phyloP scores from a whole-genome alignment of 2,113 vertebrate species.

The Pogona vitticeps region DNA sequence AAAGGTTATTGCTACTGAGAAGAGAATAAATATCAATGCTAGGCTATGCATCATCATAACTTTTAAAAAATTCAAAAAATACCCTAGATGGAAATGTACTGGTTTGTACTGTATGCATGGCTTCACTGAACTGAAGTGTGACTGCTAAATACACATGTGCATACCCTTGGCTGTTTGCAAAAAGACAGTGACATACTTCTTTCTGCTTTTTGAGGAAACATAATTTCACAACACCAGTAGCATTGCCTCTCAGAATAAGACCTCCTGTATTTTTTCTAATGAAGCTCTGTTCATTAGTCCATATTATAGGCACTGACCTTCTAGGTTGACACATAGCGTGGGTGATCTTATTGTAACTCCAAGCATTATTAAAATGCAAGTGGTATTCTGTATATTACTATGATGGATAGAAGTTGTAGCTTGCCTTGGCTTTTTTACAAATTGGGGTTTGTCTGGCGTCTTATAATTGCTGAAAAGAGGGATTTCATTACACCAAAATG shows the following conservation, averaged over 20 bases:
- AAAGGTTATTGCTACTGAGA: neutral
- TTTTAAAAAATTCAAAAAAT: constrained; percentile 31
- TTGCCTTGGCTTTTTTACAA: neutral
- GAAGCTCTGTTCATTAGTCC: neutral
- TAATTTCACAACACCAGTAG: constrained; percentile 2
- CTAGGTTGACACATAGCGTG: neutral
- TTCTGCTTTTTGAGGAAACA: neutral
- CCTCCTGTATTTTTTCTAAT: neutral
- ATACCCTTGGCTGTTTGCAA: constrained; percentile 23
- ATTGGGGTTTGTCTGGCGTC: too few species aligned
- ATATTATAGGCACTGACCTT: neutral
- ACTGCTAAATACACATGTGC: neutral
- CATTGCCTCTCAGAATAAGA: neutral
- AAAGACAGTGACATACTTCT: constrained; percentile 13
- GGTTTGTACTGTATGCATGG: constrained; percentile 70
- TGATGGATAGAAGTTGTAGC: neutral
- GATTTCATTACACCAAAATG: too few species aligned
- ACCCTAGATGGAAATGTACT: constrained; percentile 77
- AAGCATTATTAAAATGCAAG: neutral
- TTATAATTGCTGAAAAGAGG: too few species aligned
- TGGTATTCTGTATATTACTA: neutral
- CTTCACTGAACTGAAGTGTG: constrained; percentile 62
- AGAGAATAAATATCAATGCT: neutral
- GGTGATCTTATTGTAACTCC: neutral
- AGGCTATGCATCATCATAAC: neutral